Conservation (phyloP, 1,140 invertebrate species). For the Pararge aegeria region DNA sequence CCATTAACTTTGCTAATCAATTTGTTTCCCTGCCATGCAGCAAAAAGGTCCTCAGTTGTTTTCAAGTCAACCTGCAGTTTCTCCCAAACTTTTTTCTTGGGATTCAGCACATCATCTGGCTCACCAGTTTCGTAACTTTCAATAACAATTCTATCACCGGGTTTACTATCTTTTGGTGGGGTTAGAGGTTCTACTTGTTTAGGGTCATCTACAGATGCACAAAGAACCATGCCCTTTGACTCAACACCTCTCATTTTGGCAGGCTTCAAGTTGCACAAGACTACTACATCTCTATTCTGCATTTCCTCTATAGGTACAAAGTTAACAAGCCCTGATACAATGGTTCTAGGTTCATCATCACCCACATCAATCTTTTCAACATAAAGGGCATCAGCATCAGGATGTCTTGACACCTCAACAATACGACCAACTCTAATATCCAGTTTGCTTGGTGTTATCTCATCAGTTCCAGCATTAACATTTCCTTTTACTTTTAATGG, state of each 20-base stretch:
- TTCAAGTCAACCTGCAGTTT: constrained; percentile 91
- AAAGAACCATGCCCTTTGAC: constrained; percentile 95
- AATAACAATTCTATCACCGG: constrained; percentile 91
- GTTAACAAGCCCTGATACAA: constrained; percentile 89
- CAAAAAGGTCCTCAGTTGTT: constrained; percentile 87
- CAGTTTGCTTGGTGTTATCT: constrained; percentile 86
- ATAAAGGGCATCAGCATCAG: constrained; percentile 97
- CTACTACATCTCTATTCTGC: constrained; percentile 91
- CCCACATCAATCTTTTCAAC: constrained; percentile 95
- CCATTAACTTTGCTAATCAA: constrained; percentile 86
- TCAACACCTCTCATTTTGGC: constrained; percentile 95
- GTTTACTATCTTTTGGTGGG: constrained; percentile 85
- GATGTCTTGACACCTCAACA: constrained; percentile 93
- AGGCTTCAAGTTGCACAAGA: constrained; percentile 96
- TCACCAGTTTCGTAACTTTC: constrained; percentile 89
- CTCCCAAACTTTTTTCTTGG: constrained; percentile 99
- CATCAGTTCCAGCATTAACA: constrained; percentile 75
- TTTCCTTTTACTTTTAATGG: constrained; percentile 58
- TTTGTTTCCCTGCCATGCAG: constrained; percentile 91
- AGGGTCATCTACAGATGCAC: constrained; percentile 90
- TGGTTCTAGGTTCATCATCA: constrained; percentile 83
- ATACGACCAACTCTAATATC: constrained; percentile 97
- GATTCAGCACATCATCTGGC: constrained; percentile 94
- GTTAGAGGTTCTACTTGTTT: constrained; percentile 92
- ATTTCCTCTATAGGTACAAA: constrained; percentile 94